Conservation (phyloP, 2,888 invertebrate species). For the Aphodius granarius region DNA sequence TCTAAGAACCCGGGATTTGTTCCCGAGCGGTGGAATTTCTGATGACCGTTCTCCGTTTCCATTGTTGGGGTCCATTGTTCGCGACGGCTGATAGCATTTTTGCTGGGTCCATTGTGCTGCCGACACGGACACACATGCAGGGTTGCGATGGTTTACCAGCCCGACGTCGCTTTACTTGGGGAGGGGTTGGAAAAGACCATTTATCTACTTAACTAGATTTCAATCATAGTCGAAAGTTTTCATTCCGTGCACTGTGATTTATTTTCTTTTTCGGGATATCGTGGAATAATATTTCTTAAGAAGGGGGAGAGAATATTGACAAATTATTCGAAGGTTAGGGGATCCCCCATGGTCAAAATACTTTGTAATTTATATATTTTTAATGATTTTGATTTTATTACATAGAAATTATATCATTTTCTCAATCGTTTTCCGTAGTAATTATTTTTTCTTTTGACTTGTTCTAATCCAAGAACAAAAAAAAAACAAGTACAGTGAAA, state of each 20-base stretch:
- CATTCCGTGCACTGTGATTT: conserved; percentile 17
- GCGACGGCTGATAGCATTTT: conserved; percentile 39
- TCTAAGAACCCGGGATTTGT: neutral
- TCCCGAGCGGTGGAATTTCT: conserved; percentile 32
- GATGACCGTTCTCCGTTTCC: conserved; percentile 41
- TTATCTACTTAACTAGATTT: conserved; percentile 48
- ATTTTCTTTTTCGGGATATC: neutral
- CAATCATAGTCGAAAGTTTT: conserved; percentile 44
- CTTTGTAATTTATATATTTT: too few species aligned
- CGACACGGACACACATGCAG: conserved; percentile 21
- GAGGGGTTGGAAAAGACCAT: conserved; percentile 38
- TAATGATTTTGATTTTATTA: too few species aligned
- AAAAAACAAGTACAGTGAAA: neutral
- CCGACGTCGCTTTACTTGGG: conserved; percentile 15
- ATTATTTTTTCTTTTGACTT: neutral
- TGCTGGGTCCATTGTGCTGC: conserved; percentile 39
- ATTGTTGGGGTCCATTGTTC: conserved; percentile 41
- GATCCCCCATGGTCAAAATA: too few species aligned
- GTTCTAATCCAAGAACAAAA: neutral
- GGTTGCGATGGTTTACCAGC: neutral
- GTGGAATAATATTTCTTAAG: conserved; percentile 3
- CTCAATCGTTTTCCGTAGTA: neutral
- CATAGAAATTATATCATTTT: too few species aligned
- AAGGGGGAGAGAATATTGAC: neutral
- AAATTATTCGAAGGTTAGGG: neutral